Base-by-base conservation (phyloP, 1,140 invertebrate species). In the Batillaria attramentaria region DNA sequence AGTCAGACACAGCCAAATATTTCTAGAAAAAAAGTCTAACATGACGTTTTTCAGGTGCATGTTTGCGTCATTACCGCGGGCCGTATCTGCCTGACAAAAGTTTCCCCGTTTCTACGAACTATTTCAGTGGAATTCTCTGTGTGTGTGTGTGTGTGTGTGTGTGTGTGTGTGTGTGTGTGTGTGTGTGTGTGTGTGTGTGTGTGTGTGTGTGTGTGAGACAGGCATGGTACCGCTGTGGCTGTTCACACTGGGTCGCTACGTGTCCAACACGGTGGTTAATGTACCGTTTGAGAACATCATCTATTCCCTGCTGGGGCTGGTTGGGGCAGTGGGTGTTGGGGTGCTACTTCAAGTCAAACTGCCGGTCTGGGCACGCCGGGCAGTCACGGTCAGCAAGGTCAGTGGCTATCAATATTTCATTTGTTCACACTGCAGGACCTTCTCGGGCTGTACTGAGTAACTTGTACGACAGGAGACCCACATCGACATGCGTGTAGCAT, bases 191-290 rank as follows among this genome's bases (percentile, higher is more conserved):
- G 24, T 20, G 24, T 60, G 57, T 10, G 5, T 60, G 8, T 10
- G 8, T 60, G 24, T 60, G 57, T 24, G 57, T 60, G 57, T 24
- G 57, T 60, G 57, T 24, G 57, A 28, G 24, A 13, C 90, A 97
- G 96, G 92, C 35, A 95, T 98, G 91, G 98, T 99, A 93, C 97
- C 97, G 0, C 89, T 97, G 1, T 99, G 98, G 98, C 91, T 98
- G 37, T 96, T 97, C 86, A 96, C 96, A 0, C 92, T 99, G 18
- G 97, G 97, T 0, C 93, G 92, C 79, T 91, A 94, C 28, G 94
- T 99, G 24, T 86, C 89, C 77, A 91, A 81, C 13, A 81, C 79
- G 28, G 72, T 60, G 6, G 66, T 90, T 8, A 91, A 89, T 35
- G 94, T 99, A 37, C 98, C 98, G 0, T 99, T 97, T 88, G 78